Evolutionary conservation across 2,888 invertebrate species (phyloP).

Genomic region (Stenchaetothrips biformis): DNA sequence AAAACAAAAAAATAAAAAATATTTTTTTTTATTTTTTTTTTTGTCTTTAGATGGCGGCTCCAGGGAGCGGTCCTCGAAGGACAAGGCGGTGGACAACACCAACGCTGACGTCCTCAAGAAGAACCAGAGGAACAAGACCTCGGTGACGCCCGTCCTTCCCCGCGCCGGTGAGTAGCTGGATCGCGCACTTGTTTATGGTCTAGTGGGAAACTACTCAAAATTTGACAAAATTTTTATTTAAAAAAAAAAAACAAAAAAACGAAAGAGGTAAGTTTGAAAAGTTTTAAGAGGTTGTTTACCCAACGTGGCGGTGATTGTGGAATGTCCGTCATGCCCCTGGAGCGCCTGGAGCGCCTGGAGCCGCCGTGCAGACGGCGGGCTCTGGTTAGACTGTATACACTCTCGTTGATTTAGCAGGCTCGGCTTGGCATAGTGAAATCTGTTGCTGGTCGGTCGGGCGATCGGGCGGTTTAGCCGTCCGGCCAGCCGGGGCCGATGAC

Average conservation of each 20-base stretch:
- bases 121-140: conserved; percentile 9
- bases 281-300: too few relatives aligned
- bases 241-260: too few relatives aligned
- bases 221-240: too few relatives aligned
- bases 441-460: not conserved
- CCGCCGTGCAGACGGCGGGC: not conserved
- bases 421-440: not conserved
- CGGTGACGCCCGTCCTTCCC: not conserved
- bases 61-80: not conserved
- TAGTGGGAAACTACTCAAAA: too few relatives aligned
- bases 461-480: not conserved
- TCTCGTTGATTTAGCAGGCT: not conserved
- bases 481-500: not conserved
- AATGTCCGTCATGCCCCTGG: too few relatives aligned
- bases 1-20: too few relatives aligned
- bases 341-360: too few relatives aligned
- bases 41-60: not conserved
- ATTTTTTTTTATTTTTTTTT: not conserved
- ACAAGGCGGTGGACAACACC: not conserved
- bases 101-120: conserved; percentile 14
- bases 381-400: not conserved
- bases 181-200: not conserved
- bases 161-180: not conserved
- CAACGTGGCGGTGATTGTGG: too few relatives aligned
- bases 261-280: too few relatives aligned